These are phyloP conservation scores for Poeciliopsis presidionis DNA, from an alignment of 2,797 vertebrate species.

Conservation along the genomic window DNA sequence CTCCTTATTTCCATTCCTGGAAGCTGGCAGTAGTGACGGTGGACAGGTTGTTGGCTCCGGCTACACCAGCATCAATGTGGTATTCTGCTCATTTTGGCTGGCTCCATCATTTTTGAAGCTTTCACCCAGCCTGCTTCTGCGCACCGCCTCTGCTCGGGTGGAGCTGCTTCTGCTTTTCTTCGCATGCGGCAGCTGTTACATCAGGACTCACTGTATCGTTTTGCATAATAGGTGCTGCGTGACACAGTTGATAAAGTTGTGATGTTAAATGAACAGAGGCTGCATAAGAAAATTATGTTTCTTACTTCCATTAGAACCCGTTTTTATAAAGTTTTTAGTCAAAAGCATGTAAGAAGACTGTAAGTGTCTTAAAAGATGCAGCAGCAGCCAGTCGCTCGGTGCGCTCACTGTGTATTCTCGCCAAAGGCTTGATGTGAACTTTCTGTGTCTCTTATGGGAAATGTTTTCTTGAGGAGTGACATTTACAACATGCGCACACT, in stretches of 20 bases:
- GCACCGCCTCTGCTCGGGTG: background rate
- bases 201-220: background rate
- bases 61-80: background rate
- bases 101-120: background rate
- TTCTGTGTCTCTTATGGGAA: conserved; percentile 49
- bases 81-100: background rate
- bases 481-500: conserved; percentile 56
- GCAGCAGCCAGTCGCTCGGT: conserved; percentile 5
- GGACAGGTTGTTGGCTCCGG: conserved; percentile 4
- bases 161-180: background rate
- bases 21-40: background rate
- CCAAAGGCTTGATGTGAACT: conserved; percentile 62
- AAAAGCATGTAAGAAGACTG: background rate
- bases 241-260: background rate
- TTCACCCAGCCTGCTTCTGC: background rate
- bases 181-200: background rate
- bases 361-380: conserved; percentile 6
- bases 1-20: background rate
- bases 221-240: background rate
- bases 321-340: background rate
- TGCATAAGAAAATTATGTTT: background rate
- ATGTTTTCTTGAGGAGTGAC: conserved; percentile 46
- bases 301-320: background rate
- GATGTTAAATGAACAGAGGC: background rate
- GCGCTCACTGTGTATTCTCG: conserved; percentile 25